Evolutionary conservation across 2,797 vertebrate species (phyloP), one percentile per base, ranked within the genome.

Genomic region (Cichlasoma orientale): DNA sequence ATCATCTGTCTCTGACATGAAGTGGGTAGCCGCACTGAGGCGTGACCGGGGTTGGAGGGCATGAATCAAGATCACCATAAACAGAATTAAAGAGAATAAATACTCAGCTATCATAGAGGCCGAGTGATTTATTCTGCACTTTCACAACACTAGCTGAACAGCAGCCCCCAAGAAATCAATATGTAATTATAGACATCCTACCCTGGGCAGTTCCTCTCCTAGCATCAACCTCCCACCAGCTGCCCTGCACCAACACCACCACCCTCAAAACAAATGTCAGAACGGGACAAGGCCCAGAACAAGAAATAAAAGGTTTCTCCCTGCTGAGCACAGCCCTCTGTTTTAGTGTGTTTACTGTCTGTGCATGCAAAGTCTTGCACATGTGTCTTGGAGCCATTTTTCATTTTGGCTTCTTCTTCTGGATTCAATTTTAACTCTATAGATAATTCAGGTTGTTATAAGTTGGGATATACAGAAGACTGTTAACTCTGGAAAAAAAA

Each of bases 121-220:
- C 68, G 50, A 83, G 91, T 93, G 94, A 95, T 95, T 95, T 95
- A 95, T 95, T 92, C 88, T 72, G 88, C 84, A 90, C 93, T 93
- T 90, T 91, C 86, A 83, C 88, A 82, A 75, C 54, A 25, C 84
- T 84, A 88, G 87, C 93, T 90, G 91, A 94, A 90, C 92, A 91
- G 85, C 85, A 68, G 86, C 87, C 74, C 88, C 87, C 74, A 38
- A 94, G 94, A 95, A 95, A 95, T 95, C 95, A 93, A 95, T 95
- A 95, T 94, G 95, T 95, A 95, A 95, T 95, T 95, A 95, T 94
- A 94, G 93, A 93, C 94, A 94, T 95, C 94, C 94, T 92, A 94
- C 93, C 89, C 92, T 53, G 88, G 91, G 92, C 92, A 75, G 89
- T 90, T 90, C 88, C 79, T 92, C 90, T 92, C 88, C 74, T 79